phyloP scores from a whole-genome alignment of 2,113 vertebrate genomes.

The Sapajus apella region DNA sequence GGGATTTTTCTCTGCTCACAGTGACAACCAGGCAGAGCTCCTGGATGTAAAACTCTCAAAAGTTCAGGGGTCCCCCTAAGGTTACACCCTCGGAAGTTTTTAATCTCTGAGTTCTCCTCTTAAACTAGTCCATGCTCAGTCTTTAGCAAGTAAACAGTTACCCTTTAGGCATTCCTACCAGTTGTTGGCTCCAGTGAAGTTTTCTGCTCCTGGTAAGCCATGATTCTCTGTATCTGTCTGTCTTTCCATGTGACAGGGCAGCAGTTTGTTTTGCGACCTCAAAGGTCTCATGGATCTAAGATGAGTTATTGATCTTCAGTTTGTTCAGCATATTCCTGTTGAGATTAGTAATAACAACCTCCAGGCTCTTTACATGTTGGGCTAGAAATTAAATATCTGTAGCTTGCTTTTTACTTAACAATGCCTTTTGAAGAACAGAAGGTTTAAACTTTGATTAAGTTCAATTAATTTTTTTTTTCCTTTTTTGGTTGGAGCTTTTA shows the following conservation, averaged over 20 bases:
- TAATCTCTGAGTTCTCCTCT: background rate
- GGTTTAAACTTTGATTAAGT: background rate
- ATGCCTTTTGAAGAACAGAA: background rate
- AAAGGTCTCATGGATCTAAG: background rate
- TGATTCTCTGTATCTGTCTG: background rate
- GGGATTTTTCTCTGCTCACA: background rate
- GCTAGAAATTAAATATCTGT: background rate
- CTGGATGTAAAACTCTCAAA: background rate
- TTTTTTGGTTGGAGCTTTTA: background rate
- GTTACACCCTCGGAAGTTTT: background rate
- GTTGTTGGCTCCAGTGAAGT: background rate
- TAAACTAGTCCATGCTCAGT: background rate
- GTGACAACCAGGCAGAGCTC: background rate
- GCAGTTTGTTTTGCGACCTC: background rate
- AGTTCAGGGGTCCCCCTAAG: background rate
- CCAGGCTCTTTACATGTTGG: background rate
- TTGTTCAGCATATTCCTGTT: background rate
- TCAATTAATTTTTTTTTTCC: background rate
- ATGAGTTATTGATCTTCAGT: background rate
- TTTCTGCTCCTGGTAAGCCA: background rate
- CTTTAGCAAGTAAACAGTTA: background rate
- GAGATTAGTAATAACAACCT: background rate
- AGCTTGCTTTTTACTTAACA: slow-evolving; percentile 10
- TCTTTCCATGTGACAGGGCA: background rate
- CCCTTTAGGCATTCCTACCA: background rate